Conservation (phyloP, 2,888 invertebrate genomes). For the Eumerus sabulonum region DNA sequence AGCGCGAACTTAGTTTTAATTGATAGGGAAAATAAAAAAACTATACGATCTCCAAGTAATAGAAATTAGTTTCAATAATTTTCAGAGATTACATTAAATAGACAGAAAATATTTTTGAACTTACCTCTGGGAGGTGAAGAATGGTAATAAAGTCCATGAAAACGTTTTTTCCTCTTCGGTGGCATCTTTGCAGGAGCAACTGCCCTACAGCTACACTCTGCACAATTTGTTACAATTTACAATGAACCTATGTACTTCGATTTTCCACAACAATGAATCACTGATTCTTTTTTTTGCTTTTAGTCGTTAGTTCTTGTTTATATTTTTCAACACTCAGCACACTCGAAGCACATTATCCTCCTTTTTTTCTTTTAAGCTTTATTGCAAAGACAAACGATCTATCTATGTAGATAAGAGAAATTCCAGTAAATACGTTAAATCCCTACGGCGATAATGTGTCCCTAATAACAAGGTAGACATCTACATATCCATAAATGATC, state of each 20-base stretch:
- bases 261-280: too few species aligned
- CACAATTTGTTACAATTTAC: background rate
- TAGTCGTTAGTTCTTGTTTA: too few species aligned
- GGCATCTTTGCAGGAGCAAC: slow-evolving; percentile 74
- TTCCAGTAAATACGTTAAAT: slow-evolving; percentile 21
- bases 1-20: too few species aligned
- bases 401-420: too few species aligned
- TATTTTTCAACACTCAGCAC: slow-evolving; percentile 32
- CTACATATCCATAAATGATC: slow-evolving; percentile 40
- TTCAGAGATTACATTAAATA: too few species aligned
- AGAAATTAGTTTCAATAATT: too few species aligned
- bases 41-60: too few species aligned
- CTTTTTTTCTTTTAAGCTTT: too few species aligned
- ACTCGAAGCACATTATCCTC: slow-evolving; percentile 28
- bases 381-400: slow-evolving; percentile 20
- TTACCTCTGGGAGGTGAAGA: slow-evolving; percentile 79
- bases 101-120: slow-evolving; percentile 65
- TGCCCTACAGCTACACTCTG: slow-evolving; percentile 24
- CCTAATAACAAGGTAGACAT: slow-evolving; percentile 32
- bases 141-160: slow-evolving; percentile 79
- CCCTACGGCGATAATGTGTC: slow-evolving; percentile 1
- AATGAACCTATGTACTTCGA: too few species aligned
- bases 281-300: background rate
- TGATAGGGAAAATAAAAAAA: too few species aligned
- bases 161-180: slow-evolving; percentile 77